Evolutionary conservation across 2,797 vertebrate species (phyloP), one percentile per base, ranked within the genome.

Genomic region (Protosalanx chinensis): DNA sequence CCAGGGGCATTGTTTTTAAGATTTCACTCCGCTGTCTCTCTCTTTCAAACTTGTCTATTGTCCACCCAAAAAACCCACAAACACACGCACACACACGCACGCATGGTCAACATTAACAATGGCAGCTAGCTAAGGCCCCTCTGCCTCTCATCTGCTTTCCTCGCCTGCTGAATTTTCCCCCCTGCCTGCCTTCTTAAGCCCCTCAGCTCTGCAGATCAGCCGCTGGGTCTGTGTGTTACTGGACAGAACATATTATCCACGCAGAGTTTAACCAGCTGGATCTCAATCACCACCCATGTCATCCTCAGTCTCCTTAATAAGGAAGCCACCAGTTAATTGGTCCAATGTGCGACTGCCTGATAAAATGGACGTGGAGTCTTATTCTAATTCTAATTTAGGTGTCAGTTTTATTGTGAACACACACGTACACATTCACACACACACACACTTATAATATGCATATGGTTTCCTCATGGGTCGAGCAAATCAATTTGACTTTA

Each of bases 331-430:
- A n/a, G 58, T 33, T 33, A 64, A 62, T 6, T 23, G 33, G 68
- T 72, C 30, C 23, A 71, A 64, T 53, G 66, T 76, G 46, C 58
- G 15, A 37, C 56, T 51, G 7, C 46, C 58, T 74, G 71, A 74
- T 66, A 67, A 57, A 70, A 32, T 18, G 37, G 57, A 64, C 2
- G 8, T 23, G 41, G 41, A 46, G 41, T 46, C 12, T 1, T 46
- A 46, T 46, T 46, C 41, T 62, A 59, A 74, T 59, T n/a, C 71
- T 37, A 46, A 61, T 49, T 56, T 53, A 61, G 37, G 33, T 16
- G 51, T 60, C 51, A 49, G 49, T 7, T 35, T 12, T 56, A 70
- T 72, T 64, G 33, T 57, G 46, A 30, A 23, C 16, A 33, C 33
- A 57, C 60, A 46, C 41, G 1, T 46, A 46, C 41, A 13, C 41